phyloP scores from a whole-genome alignment of 2,113 vertebrate species.

The Abramis brama region DNA sequence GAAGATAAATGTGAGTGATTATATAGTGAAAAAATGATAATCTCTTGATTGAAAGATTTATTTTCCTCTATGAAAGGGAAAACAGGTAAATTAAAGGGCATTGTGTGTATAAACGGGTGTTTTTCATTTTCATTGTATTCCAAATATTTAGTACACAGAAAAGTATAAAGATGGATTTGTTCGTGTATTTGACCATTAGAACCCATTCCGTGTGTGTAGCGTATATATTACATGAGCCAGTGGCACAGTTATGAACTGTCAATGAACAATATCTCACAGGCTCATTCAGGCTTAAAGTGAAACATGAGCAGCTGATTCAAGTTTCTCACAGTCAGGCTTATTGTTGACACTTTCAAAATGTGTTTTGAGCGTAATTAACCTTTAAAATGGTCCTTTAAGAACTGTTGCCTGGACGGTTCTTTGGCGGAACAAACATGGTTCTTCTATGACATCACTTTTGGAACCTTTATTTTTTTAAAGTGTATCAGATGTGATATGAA shows the following conservation, averaged over 20 bases:
- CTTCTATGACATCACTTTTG: no score
- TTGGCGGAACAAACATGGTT: no score
- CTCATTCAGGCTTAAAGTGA: background rate
- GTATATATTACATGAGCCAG: background rate
- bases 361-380: no score
- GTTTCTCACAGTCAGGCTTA: background rate
- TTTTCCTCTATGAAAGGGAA: background rate
- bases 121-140: background rate
- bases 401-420: no score
- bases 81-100: background rate
- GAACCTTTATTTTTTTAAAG: background rate
- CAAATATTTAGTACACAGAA: background rate
- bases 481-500: background rate
- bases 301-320: background rate
- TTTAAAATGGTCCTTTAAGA: no score
- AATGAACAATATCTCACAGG: background rate
- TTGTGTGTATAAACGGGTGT: background rate
- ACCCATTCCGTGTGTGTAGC: background rate
- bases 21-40: constrained; percentile 3
- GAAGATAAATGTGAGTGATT: background rate
- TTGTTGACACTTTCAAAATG: background rate
- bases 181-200: background rate
- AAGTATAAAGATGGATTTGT: background rate
- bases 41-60: constrained; percentile 24
- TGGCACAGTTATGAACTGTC: background rate